A percentile compares a stretch with the other conserved stretches of the same genome.
Conservation (phyloP, 1,140 invertebrate genomes). For the Scaptodrosophila lebanonensis region DNA sequence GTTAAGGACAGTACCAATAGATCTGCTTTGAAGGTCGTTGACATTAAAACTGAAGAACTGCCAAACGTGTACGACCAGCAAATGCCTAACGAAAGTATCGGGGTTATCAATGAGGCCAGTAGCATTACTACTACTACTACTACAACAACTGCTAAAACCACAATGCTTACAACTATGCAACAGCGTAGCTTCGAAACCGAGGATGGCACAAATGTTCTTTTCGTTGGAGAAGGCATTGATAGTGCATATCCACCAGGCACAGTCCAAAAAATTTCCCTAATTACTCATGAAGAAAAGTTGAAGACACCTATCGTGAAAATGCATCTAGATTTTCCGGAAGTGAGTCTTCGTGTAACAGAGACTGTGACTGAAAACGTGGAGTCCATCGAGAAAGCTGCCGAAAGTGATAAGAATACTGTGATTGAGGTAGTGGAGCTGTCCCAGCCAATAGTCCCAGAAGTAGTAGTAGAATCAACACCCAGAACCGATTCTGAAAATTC, state of each 20-base stretch:
- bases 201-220: conserved; percentile 73
- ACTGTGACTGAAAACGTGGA: conserved; percentile 70
- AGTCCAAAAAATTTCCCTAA: conserved; percentile 82
- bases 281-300: conserved; percentile 83
- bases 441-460: conserved; percentile 13
- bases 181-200: conserved; percentile 70
- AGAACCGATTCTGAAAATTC: background rate
- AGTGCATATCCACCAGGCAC: conserved; percentile 74
- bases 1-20: conserved; percentile 30
- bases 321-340: conserved; percentile 79
- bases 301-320: conserved; percentile 81
- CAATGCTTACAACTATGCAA: conserved; percentile 60
- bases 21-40: conserved; percentile 56
- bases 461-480: conserved; percentile 2
- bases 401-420: conserved; percentile 30
- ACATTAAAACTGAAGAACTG: conserved; percentile 58
- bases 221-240: conserved; percentile 71
- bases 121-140: conserved; percentile 58
- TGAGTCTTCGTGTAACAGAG: conserved; percentile 71
- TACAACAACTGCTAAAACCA: conserved; percentile 57
- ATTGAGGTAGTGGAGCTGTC: conserved; percentile 30
- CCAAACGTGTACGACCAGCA: conserved; percentile 21
- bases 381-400: conserved; percentile 37
- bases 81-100: conserved; percentile 27
- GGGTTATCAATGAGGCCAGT: conserved; percentile 29